Conservation (phyloP, 1,140 invertebrate genomes). For the Eulimnadia texana region DNA sequence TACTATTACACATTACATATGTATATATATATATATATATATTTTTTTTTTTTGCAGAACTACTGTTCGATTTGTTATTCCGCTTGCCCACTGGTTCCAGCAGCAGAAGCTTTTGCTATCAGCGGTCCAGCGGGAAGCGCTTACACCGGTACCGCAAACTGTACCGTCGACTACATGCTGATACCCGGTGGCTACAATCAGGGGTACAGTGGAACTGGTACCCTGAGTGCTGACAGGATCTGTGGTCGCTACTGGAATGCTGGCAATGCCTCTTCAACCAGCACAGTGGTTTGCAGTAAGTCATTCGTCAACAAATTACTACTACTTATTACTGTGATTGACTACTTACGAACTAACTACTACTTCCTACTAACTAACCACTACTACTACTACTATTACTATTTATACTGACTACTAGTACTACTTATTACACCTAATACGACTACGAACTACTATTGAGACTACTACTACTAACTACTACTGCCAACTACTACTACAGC, state of each 20-base stretch:
- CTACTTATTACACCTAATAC: no score
- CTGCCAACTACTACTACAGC: no score
- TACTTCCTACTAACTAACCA: no score
- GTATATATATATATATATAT: not conserved
- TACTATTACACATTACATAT: not conserved
- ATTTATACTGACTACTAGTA: no score
- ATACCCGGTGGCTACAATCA: slow-evolving; percentile 9
- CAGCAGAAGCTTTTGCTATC: not conserved
- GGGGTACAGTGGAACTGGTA: not conserved
- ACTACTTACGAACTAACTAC: no score
- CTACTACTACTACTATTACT: no score
- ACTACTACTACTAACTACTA: no score
- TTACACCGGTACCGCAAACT: not conserved
- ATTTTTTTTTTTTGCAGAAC: not conserved
- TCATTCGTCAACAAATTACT: no score
- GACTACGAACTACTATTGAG: no score
- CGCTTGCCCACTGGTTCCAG: not conserved
- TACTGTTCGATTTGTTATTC: not conserved
- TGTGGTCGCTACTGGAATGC: not conserved
- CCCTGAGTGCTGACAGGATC: not conserved
- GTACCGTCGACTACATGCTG: slow-evolving; percentile 1
- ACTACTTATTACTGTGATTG: no score
- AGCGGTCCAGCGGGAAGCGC: not conserved
- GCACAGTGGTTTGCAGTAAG: not conserved
- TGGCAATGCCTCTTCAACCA: not conserved